phyloP scores from a whole-genome alignment of 2,113 vertebrate genomes.

The Steatornis caripensis region DNA sequence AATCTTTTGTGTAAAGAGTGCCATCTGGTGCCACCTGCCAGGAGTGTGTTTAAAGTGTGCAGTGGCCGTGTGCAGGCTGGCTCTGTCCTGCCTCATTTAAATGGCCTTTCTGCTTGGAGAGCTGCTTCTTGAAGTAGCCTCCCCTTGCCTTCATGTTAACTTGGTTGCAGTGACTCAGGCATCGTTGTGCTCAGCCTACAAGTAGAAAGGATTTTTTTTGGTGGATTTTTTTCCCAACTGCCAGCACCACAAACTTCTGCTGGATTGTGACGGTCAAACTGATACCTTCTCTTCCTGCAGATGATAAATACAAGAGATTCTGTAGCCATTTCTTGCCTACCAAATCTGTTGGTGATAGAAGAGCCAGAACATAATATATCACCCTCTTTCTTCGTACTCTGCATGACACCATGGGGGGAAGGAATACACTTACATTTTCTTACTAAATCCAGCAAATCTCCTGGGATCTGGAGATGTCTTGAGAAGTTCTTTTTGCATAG shows the following conservation, averaged over 20 bases:
- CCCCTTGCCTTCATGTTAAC: background rate
- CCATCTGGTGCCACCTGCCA: slow-evolving; percentile 53
- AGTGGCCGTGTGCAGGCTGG: background rate
- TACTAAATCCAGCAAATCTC: slow-evolving; percentile 15
- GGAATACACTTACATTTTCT: slow-evolving; percentile 8
- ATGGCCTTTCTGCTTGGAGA: background rate
- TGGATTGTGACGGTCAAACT: background rate
- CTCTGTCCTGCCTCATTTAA: background rate
- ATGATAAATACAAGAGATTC: background rate
- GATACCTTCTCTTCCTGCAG: background rate
- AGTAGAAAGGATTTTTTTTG: background rate
- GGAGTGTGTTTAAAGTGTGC: background rate
- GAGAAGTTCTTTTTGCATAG: slow-evolving; percentile 2
- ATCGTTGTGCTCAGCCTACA: background rate
- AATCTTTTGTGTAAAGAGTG: slow-evolving; percentile 51
- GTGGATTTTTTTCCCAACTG: background rate
- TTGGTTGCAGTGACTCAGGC: background rate
- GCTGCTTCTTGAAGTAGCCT: background rate
- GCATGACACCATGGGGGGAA: background rate
- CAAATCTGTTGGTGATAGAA: background rate
- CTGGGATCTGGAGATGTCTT: background rate
- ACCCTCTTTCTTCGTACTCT: background rate
- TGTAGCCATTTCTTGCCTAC: background rate
- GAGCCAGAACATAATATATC: background rate
- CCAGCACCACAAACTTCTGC: background rate